Percentiles rank a stretch among this genome's conserved stretches.
Evolutionary conservation across 2,113 vertebrate species (phyloP).

Genomic region (Mus spicilegus): DNA sequence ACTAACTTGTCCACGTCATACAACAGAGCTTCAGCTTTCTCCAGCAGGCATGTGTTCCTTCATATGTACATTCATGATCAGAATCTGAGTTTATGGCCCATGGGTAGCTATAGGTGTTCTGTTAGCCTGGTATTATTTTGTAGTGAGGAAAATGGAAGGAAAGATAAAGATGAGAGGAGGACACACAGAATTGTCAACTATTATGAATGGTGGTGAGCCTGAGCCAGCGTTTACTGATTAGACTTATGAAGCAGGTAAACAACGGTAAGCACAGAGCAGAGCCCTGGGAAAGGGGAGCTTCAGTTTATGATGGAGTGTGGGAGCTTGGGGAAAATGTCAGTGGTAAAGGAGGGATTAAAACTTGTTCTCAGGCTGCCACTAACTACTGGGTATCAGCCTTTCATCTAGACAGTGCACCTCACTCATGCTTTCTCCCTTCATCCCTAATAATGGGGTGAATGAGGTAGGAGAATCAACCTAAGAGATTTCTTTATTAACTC

Average conservation of each 20-base stretch:
- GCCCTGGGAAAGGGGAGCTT: background rate
- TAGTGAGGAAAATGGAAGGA: background rate
- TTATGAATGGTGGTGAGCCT: background rate
- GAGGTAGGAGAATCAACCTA: background rate
- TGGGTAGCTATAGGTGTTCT: background rate
- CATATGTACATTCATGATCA: background rate
- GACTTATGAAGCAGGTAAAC: background rate
- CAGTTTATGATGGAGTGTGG: background rate
- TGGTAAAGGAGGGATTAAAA: background rate
- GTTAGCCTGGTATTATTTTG: background rate
- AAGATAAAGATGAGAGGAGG: background rate
- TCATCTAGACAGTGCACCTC: background rate
- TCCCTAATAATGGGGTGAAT: background rate
- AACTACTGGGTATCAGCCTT: background rate
- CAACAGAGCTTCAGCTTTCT: background rate
- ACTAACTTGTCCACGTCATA: background rate
- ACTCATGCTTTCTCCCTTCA: background rate
- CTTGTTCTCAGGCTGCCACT: background rate
- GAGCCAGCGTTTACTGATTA: background rate
- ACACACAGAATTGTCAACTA: background rate
- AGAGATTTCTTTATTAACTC: conserved; percentile 43
- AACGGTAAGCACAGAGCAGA: background rate
- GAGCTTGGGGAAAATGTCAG: background rate
- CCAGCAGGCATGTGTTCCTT: background rate
- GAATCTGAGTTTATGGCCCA: conserved; percentile 24